Conservation (phyloP, 1,140 invertebrate genomes). For the Listronotus bonariensis region DNA sequence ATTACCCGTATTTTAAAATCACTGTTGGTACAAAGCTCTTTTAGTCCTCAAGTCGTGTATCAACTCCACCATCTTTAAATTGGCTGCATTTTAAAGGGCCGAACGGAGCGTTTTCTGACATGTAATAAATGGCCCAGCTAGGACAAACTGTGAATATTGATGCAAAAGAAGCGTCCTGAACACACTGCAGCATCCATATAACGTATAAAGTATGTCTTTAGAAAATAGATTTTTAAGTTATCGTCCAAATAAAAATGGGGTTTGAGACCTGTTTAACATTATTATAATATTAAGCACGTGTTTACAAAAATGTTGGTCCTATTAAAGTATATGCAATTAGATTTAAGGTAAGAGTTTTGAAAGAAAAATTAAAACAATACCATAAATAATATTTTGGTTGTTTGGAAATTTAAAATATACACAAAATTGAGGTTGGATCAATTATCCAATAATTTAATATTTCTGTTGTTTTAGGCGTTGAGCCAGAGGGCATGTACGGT, state of each 20-base stretch:
- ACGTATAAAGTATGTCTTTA: slow-evolving; percentile 31
- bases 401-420: too few relatives aligned
- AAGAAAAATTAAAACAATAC: too few relatives aligned
- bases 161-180: slow-evolving; percentile 38
- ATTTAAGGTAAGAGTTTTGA: too few relatives aligned
- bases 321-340: too few relatives aligned
- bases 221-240: slow-evolving; percentile 43
- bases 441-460: too few relatives aligned
- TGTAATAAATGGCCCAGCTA: slow-evolving; percentile 45
- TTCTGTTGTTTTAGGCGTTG: too few relatives aligned
- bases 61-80: slow-evolving; percentile 25
- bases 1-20: slow-evolving; percentile 8
- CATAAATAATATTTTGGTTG: too few relatives aligned
- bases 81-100: slow-evolving; percentile 41
- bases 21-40: neutral
- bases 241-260: neutral
- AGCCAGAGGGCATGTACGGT: too few relatives aligned
- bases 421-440: too few relatives aligned
- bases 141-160: slow-evolving; percentile 49
- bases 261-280: neutral
- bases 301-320: too few relatives aligned
- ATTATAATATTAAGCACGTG: too few relatives aligned
- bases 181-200: slow-evolving; percentile 34
- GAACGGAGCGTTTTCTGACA: slow-evolving; percentile 25
- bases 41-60: slow-evolving; percentile 5